phyloP scores from a whole-genome alignment of 2,888 invertebrate genomes.

The Eupithecia inturbata region DNA sequence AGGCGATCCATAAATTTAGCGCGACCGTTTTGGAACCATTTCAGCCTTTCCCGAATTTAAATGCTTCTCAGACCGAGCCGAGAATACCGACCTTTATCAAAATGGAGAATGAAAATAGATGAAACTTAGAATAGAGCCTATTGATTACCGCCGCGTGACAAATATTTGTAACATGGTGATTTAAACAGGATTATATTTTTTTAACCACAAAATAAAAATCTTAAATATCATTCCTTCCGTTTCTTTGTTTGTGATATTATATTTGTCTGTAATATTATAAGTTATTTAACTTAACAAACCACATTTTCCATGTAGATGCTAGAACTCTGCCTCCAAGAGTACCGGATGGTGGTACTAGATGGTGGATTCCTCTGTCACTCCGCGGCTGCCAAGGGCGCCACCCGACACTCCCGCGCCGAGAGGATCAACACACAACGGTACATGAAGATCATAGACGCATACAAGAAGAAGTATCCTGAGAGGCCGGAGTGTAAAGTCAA shows the following conservation, averaged over 20 bases:
- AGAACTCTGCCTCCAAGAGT: slow-evolving; percentile 89
- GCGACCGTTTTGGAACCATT: slow-evolving; percentile 5
- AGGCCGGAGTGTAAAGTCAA: slow-evolving; percentile 69
- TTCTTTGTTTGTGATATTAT: neutral
- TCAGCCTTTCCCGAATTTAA: neutral
- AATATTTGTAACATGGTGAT: neutral
- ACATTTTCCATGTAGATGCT: slow-evolving; percentile 85
- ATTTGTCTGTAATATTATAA: neutral
- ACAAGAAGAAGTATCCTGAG: slow-evolving; percentile 78
- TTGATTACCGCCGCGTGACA: neutral
- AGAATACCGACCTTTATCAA: neutral
- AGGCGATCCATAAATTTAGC: slow-evolving; percentile 3
- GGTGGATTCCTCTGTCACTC: slow-evolving; percentile 90
- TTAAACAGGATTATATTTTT: neutral
- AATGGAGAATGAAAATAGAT: neutral
- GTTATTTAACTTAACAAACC: neutral
- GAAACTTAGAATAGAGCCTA: neutral
- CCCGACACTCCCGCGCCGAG: slow-evolving; percentile 57
- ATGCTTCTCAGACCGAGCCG: neutral
- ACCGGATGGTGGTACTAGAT: slow-evolving; percentile 88
- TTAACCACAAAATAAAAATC: too few relatives aligned
- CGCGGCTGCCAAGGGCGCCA: slow-evolving; percentile 65
- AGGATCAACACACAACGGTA: slow-evolving; percentile 78
- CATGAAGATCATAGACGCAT: slow-evolving; percentile 71
- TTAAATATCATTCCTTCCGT: neutral